These are phyloP conservation scores for Coturnix japonica DNA, from an alignment of 2,113 vertebrate species.

Conservation along the genomic window DNA sequence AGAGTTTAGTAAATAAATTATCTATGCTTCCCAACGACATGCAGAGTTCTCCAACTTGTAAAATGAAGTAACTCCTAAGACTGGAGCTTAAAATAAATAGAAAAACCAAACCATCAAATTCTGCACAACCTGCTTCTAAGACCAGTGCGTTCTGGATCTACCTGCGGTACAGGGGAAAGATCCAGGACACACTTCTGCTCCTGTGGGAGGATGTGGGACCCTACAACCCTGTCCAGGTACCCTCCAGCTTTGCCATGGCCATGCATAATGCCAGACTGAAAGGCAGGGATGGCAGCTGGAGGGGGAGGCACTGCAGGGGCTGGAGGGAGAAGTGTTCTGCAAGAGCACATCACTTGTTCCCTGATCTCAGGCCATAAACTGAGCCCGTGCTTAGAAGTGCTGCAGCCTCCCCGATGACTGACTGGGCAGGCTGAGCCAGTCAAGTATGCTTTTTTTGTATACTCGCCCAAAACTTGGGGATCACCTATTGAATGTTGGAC, in stretches of 20 bases:
- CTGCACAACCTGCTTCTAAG: neutral
- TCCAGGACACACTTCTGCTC: neutral
- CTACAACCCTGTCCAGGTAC: neutral
- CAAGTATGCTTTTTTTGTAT: neutral
- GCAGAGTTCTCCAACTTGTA: neutral
- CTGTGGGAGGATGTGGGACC: accelerated
- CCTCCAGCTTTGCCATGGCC: neutral
- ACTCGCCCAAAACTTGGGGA: neutral
- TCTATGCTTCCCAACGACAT: neutral
- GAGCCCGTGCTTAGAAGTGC: neutral
- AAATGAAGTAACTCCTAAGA: neutral
- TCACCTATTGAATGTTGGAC: neutral
- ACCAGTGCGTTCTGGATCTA: neutral
- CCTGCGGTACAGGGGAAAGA: neutral
- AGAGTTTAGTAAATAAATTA: neutral
- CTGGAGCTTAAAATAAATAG: neutral
- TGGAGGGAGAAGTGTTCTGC: neutral
- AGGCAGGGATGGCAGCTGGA: neutral
- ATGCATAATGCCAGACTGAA: neutral
- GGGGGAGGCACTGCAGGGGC: accelerated
- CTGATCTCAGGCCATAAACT: accelerated
- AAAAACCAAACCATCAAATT: neutral
- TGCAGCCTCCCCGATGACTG: neutral
- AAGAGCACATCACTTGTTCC: neutral
- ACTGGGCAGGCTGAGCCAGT: neutral